Conservation (phyloP, 2,113 vertebrate genomes). For the Mormyrus iriodes region DNA sequence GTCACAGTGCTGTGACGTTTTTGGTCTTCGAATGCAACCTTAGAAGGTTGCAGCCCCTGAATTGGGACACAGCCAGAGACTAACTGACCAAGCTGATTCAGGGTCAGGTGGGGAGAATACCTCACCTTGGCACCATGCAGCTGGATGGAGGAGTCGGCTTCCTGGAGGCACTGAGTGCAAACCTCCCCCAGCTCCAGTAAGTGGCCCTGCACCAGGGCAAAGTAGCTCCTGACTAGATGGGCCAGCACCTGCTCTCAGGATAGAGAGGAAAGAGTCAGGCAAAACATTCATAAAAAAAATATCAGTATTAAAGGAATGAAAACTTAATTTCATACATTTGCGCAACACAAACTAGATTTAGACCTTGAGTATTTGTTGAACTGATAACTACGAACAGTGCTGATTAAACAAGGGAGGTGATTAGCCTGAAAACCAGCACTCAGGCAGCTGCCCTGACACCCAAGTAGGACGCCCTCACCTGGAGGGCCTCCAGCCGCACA, state of each 20-base stretch:
- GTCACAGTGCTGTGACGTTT: not conserved
- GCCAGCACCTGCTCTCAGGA: conserved; percentile 70
- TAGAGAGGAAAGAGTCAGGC: not conserved
- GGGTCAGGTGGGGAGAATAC: not conserved
- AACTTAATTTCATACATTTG: not conserved
- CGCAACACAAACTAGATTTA: not conserved
- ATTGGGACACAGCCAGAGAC: not conserved
- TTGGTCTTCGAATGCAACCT: not conserved
- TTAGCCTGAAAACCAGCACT: not conserved
- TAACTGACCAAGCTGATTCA: not conserved
- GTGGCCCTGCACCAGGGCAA: conserved; percentile 67
- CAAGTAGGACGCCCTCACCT: conserved; percentile 62
- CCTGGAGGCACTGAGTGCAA: conserved; percentile 77
- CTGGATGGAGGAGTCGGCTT: conserved; percentile 80
- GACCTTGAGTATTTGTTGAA: not conserved
- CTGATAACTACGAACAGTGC: not conserved
- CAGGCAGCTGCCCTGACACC: not conserved
- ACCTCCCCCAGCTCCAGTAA: conserved; percentile 80
- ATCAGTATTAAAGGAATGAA: too few relatives aligned
- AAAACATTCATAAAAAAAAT: not conserved
- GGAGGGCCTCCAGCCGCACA: conserved; percentile 82
- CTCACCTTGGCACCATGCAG: conserved; percentile 88
- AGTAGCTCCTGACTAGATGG: conserved; percentile 87
- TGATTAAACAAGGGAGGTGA: too few relatives aligned
- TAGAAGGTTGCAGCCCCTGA: not conserved